phyloP scores from a whole-genome alignment of 2,113 vertebrate genomes.

The Mus pahari region DNA sequence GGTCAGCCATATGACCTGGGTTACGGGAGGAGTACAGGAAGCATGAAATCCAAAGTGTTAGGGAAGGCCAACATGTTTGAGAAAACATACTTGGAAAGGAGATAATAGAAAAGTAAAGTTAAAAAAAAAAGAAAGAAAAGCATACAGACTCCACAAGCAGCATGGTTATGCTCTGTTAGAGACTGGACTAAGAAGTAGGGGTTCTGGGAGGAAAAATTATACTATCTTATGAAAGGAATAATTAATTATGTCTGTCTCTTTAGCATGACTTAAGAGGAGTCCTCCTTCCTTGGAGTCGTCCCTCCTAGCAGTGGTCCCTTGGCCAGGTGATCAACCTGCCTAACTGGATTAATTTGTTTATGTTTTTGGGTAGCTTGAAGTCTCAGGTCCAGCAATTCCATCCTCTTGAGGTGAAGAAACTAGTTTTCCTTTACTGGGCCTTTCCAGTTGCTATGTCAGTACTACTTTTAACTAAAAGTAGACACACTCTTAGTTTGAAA shows the following conservation, averaged over 20 bases:
- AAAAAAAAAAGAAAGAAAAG: too few species aligned
- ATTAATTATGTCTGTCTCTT: background rate
- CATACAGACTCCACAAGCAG: background rate
- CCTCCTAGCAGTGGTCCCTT: background rate
- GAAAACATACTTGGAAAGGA: background rate
- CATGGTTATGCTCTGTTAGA: background rate
- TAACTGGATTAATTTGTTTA: background rate
- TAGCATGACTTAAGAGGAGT: background rate
- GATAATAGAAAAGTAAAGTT: background rate
- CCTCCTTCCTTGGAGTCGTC: background rate
- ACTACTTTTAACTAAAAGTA: background rate
- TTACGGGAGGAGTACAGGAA: background rate
- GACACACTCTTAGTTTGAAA: background rate
- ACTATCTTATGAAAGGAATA: background rate
- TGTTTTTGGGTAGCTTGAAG: background rate
- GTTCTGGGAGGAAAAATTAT: background rate
- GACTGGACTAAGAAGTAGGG: background rate
- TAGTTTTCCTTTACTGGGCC: background rate
- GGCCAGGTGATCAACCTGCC: background rate
- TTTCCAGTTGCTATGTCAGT: background rate
- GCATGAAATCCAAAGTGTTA: background rate
- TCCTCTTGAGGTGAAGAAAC: background rate
- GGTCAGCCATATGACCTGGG: background rate
- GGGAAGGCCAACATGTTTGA: background rate
- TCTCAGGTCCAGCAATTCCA: background rate